These are phyloP conservation scores for Calliopum simillimum DNA, from an alignment of 2,888 invertebrate genomes.

Conservation along the genomic window DNA sequence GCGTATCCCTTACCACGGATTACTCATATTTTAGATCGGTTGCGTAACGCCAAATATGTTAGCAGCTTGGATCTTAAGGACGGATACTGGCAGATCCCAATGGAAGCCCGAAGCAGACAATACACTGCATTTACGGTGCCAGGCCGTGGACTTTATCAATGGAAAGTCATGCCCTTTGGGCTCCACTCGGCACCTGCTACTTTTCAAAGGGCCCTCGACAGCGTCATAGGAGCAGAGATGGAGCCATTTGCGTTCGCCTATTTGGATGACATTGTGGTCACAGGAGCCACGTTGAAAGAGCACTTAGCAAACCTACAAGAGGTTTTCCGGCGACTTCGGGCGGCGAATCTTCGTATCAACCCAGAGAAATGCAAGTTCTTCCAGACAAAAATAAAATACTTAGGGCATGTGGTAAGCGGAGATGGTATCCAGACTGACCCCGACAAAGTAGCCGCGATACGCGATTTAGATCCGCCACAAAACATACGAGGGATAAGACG, in stretches of 20 bases:
- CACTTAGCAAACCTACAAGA: background rate
- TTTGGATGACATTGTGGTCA: conserved; percentile 29
- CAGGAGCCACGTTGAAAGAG: conserved; percentile 23
- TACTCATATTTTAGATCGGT: too few species aligned
- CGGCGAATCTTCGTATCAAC: conserved; percentile 18
- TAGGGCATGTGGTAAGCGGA: conserved; percentile 8
- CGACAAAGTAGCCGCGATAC: conserved; percentile 9
- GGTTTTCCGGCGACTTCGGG: background rate
- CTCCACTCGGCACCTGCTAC: conserved; percentile 27
- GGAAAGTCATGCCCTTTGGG: conserved; percentile 33
- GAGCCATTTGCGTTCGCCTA: conserved; percentile 26
- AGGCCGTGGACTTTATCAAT: conserved; percentile 20
- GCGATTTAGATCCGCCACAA: background rate
- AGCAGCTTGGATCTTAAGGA: conserved; percentile 8
- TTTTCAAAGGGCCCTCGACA: conserved; percentile 19
- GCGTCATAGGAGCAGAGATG: conserved; percentile 25
- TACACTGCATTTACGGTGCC: conserved; percentile 30
- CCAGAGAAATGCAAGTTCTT: background rate
- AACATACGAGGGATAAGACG: conserved; percentile 11
- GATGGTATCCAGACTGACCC: conserved; percentile 25
- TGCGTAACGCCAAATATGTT: too few species aligned
- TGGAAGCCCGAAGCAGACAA: background rate
- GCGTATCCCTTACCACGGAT: too few species aligned
- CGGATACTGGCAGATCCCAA: conserved; percentile 39
- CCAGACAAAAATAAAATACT: background rate